These are phyloP conservation scores for Calcarius lapponicus DNA, from an alignment of 2,797 vertebrate genomes.

Conservation along the genomic window DNA sequence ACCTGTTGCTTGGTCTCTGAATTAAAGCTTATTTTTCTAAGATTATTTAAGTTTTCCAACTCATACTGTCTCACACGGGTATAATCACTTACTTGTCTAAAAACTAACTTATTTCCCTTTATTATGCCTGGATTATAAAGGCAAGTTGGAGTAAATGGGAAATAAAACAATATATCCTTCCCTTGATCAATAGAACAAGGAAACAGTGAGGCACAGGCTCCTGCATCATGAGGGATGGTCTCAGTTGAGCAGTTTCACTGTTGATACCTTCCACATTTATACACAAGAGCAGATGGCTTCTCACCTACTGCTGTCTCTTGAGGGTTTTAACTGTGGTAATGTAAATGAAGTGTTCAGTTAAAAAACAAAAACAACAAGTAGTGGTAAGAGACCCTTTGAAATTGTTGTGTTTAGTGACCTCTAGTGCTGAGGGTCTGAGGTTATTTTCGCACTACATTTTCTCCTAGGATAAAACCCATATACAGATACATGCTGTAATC, in stretches of 20 bases:
- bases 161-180: not conserved
- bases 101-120: not conserved
- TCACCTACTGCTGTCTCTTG: not conserved
- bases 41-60: not conserved
- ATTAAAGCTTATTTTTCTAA: not conserved
- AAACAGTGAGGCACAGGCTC: not conserved
- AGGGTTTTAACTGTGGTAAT: not conserved
- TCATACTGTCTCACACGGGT: not conserved
- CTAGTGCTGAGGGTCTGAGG: not conserved
- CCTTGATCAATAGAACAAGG: not conserved
- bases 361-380: not conserved
- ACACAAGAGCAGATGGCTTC: not conserved
- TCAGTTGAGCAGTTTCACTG: not conserved
- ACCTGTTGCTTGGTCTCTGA: not conserved
- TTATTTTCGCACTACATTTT: not conserved
- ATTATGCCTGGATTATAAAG: not conserved
- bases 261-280: not conserved
- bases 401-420: slow-evolving; percentile 7
- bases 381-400: not conserved
- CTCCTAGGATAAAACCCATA: not conserved
- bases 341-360: not conserved
- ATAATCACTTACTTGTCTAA: not conserved
- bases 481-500: not conserved
- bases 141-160: not conserved
- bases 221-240: not conserved